Percentiles rank a stretch among this genome's conserved stretches.
Evolutionary conservation across 2,888 invertebrate species (phyloP).

Genomic region (Oligia strigilis): DNA sequence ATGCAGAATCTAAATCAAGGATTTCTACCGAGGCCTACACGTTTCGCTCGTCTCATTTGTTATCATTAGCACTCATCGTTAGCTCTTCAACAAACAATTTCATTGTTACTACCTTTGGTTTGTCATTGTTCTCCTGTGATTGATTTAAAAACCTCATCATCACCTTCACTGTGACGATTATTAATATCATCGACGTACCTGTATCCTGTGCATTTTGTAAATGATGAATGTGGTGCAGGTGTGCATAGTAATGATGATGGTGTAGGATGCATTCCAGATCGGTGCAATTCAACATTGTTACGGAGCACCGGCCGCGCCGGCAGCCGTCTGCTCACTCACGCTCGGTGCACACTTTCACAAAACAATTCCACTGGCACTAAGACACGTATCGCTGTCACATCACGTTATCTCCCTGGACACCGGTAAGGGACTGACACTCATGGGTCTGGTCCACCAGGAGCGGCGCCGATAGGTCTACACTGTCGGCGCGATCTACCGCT

Average conservation of each 20-base stretch:
- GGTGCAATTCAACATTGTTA: conserved; percentile 94
- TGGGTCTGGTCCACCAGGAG: conserved; percentile 74
- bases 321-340: conserved; percentile 83
- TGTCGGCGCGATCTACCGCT: conserved; percentile 73
- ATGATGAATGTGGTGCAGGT: conserved; percentile 93
- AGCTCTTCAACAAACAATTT: conserved; percentile 82
- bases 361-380: conserved; percentile 88
- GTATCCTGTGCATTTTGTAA: conserved; percentile 92
- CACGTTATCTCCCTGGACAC: conserved; percentile 87
- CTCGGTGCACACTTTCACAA: conserved; percentile 89
- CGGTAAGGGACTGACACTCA: conserved; percentile 76
- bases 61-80: conserved; percentile 83
- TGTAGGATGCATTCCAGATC: conserved; percentile 94
- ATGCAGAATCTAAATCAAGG: conserved; percentile 72
- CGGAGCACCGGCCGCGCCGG: conserved; percentile 81
- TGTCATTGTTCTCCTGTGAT: conserved; percentile 75
- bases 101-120: conserved; percentile 79
- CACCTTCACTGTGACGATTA: conserved; percentile 59
- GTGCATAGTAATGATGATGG: conserved; percentile 94
- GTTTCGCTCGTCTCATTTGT: conserved; percentile 77
- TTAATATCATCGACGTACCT: conserved; percentile 82
- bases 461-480: conserved; percentile 85
- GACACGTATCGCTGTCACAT: conserved; percentile 88
- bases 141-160: conserved; percentile 73
- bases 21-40: conserved; percentile 70